Base-by-base conservation (phyloP, 2,113 vertebrate genomes). In the Acrocephalus kingi region DNA sequence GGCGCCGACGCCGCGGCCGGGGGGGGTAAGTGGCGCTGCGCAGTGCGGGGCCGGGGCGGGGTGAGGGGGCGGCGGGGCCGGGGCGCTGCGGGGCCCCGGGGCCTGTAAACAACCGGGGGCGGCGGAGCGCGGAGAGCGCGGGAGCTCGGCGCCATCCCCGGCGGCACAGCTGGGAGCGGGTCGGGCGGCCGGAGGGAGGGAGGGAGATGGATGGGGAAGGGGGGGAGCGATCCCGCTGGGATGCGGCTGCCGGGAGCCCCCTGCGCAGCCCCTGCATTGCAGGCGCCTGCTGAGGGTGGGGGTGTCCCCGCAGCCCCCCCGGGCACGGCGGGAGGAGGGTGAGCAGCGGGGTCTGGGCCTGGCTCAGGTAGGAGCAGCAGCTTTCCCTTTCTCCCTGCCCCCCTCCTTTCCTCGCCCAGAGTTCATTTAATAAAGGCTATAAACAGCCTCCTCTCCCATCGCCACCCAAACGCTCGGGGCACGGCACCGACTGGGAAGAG, bases 91-190 rank as follows among this genome's bases (percentile, higher is more conserved):
- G 80, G 79, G 97, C 96, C 96, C 95, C 91, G 89, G 75, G 83
- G 97, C 95, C 97, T 96, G 97, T 97, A 96, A 97, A 97, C 97
- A 97, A 96, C 69, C 33, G 58, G 58, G 75, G 89, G 74, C 17
- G 63, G 69, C 48, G 17, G 71, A 37, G 46, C 14, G 52, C 68
- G 27, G 71, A 37, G 46, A 17, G 52, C 68, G 27, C 9, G 58
- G 31, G 84, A 88, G 51, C n/a, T 15, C 21, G 59, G 45, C 67
- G 79, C 71, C 85, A 55, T 91, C 89, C 80, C 35, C 20, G 59
- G 79, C 64, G 31, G 87, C 77, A 22, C 58, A 6, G 80, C 80
- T 13, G 80, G 55, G 56, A 61, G 62, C 28, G 9, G 83, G 79
- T 23, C 68, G 56, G 51, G 74, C 22, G 71, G 54, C 15, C 71